Percentiles rank a stretch among this genome's conserved stretches.
Evolutionary conservation across 2,888 invertebrate genomes (phyloP).

Genomic region (Scrobipalpa costella): DNA sequence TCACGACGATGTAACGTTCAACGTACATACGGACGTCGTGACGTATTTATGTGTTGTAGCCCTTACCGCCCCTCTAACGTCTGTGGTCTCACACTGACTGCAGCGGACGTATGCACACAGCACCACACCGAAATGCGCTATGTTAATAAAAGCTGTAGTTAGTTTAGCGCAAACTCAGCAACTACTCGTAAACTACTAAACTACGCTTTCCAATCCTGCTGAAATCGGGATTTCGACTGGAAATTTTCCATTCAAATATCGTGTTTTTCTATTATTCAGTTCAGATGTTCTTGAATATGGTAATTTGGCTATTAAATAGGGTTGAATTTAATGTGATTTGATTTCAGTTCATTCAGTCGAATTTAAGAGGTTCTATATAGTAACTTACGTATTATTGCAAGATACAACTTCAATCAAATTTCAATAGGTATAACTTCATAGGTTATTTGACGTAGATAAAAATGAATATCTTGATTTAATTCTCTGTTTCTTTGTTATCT

Average conservation of each 20-base stretch:
- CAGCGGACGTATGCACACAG: background rate
- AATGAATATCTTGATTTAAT: too few species aligned
- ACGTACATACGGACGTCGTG: too few species aligned
- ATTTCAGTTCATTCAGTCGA: too few species aligned
- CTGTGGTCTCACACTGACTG: background rate
- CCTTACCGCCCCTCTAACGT: background rate
- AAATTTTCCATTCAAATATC: background rate
- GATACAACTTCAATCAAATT: too few species aligned
- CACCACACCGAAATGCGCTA: conserved; percentile 9
- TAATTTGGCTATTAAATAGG: background rate
- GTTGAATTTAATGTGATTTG: background rate
- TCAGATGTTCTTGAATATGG: conserved; percentile 1
- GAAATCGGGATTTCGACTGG: conserved; percentile 1
- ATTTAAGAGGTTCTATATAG: too few species aligned
- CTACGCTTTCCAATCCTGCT: conserved; percentile 7
- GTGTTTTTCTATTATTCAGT: conserved; percentile 5
- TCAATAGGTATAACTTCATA: too few species aligned
- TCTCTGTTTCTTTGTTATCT: too few species aligned
- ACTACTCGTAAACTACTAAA: conserved; percentile 1
- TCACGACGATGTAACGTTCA: too few species aligned
- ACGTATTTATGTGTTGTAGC: too few species aligned
- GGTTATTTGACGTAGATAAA: too few species aligned
- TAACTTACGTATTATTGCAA: too few species aligned
- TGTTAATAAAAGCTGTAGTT: conserved; percentile 7
- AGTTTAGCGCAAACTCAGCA: conserved; percentile 4